Conservation (phyloP, 2,888 invertebrate genomes). For the Drosophila nr. perissopoda region DNA sequence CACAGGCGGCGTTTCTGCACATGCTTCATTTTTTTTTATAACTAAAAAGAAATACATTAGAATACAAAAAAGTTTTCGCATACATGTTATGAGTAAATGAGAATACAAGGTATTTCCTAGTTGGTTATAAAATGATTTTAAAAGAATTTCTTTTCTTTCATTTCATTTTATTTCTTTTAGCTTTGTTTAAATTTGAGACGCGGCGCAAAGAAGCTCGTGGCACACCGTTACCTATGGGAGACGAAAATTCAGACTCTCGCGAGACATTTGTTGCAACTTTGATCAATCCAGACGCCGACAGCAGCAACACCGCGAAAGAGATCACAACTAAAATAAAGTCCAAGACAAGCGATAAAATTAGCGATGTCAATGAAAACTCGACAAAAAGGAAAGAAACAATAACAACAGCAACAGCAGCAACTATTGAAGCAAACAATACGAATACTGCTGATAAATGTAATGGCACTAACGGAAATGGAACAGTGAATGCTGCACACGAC, state of each 20-base stretch:
- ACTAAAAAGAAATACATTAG: too few species aligned
- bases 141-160: not conserved
- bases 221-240: constrained; percentile 75
- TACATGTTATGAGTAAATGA: not conserved
- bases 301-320: constrained; percentile 19
- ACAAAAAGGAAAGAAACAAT: constrained; percentile 5
- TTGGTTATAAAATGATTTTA: not conserved
- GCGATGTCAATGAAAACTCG: constrained; percentile 51
- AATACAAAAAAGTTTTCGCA: not conserved
- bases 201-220: constrained; percentile 45
- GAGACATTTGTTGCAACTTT: constrained; percentile 70
- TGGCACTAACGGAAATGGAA: constrained; percentile 29
- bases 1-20: not conserved
- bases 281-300: constrained; percentile 45
- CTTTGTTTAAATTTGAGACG: constrained; percentile 41
- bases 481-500: constrained; percentile 14
- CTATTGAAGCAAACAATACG: constrained; percentile 16
- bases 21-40: too few species aligned
- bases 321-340: constrained; percentile 23
- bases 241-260: constrained; percentile 65
- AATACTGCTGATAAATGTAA: constrained; percentile 24
- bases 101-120: not conserved
- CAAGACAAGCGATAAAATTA: constrained; percentile 7
- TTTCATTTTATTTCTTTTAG: constrained; percentile 36
- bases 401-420: constrained; percentile 3